These are phyloP conservation scores for Pyxicephalus adspersus DNA, from an alignment of 2,113 vertebrate genomes.

Conservation along the genomic window DNA sequence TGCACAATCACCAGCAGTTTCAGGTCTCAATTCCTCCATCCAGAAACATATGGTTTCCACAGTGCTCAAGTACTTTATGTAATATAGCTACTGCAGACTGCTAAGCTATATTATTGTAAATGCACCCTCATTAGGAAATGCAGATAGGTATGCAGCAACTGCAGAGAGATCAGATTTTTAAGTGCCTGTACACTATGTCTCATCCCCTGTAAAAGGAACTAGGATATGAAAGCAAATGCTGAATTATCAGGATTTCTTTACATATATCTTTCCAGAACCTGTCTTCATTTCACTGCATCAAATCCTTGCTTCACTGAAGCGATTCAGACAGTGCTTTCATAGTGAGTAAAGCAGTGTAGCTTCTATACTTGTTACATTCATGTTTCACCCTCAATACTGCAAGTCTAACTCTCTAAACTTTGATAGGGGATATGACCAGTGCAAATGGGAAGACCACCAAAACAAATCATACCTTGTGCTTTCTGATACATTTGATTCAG, in stretches of 20 bases:
- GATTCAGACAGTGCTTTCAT: constrained; percentile 70
- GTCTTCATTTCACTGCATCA: constrained; percentile 60
- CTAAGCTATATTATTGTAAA: constrained; percentile 72
- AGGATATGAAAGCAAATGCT: constrained; percentile 80
- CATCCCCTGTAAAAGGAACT: constrained; percentile 74
- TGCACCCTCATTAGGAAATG: constrained; percentile 70
- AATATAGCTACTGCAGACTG: constrained; percentile 76
- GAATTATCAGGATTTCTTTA: constrained; percentile 80
- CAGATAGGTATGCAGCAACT: constrained; percentile 80
- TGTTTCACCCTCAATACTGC: constrained; percentile 78
- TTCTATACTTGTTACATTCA: constrained; percentile 81
- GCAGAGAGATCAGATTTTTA: constrained; percentile 81
- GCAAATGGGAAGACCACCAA: constrained; percentile 86
- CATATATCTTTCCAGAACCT: constrained; percentile 73
- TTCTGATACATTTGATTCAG: constrained; percentile 83
- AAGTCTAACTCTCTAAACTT: constrained; percentile 81
- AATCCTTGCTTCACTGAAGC: constrained; percentile 69
- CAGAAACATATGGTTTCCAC: constrained; percentile 74
- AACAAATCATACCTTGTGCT: constrained; percentile 76
- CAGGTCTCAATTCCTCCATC: constrained; percentile 71
- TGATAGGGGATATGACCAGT: constrained; percentile 81
- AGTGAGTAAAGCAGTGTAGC: constrained; percentile 71
- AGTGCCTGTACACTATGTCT: constrained; percentile 86
- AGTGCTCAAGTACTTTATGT: constrained; percentile 71
- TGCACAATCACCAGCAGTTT: constrained; percentile 80